Conservation (phyloP, 2,888 invertebrate genomes). For the Philonicus albiceps region DNA sequence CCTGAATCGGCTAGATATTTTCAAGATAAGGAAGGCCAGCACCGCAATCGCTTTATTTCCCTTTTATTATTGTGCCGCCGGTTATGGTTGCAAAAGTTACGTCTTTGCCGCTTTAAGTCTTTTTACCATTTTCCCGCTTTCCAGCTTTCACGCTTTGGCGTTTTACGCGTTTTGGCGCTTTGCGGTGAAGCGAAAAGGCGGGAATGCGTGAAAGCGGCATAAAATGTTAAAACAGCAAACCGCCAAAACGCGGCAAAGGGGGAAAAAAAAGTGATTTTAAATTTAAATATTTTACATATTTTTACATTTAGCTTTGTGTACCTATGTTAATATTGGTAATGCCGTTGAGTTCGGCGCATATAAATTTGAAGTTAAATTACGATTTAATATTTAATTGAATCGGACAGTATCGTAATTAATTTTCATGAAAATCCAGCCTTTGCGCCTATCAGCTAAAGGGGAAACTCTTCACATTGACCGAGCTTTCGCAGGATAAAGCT, state of each 20-base stretch:
- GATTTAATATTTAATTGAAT: constrained; percentile 12
- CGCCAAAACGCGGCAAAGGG: too few relatives aligned
- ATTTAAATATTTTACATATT: neutral
- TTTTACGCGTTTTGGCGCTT: too few relatives aligned
- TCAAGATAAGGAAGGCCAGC: neutral
- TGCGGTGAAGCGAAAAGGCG: too few relatives aligned
- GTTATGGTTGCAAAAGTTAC: neutral
- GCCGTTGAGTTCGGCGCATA: neutral
- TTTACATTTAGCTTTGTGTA: neutral
- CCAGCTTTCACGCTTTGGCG: too few relatives aligned
- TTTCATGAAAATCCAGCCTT: neutral
- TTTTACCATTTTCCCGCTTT: too few relatives aligned
- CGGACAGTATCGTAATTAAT: neutral
- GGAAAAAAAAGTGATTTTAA: neutral
- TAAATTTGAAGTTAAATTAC: constrained; percentile 6
- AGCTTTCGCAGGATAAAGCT: neutral
- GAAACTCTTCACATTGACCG: neutral
- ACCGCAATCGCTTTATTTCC: neutral
- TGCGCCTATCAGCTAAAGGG: neutral
- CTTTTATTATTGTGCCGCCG: neutral
- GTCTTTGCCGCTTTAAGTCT: too few relatives aligned
- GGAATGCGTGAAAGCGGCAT: too few relatives aligned
- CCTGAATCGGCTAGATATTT: neutral
- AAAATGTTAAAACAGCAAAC: too few relatives aligned
- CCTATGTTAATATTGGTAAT: neutral